Conservation (phyloP, 2,113 vertebrate species). For the Leptosomus discolor region DNA sequence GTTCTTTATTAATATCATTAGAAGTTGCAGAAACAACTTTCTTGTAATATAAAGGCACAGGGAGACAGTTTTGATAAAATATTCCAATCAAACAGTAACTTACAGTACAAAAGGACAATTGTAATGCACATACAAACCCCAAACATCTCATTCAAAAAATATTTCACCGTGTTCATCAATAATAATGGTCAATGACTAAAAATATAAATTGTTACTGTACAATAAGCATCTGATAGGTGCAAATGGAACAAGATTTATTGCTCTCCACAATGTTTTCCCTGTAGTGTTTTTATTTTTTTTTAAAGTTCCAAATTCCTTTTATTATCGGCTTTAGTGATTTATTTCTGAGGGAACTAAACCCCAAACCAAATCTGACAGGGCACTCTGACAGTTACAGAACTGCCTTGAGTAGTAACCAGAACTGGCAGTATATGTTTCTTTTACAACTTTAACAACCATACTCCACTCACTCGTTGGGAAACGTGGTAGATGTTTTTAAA, state of each 20-base stretch:
- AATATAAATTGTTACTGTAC: constrained; percentile 80
- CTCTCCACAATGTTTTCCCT: constrained; percentile 83
- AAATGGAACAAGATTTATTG: constrained; percentile 88
- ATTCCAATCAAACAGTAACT: constrained; percentile 86
- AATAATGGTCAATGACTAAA: constrained; percentile 79
- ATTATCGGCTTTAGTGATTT: constrained; percentile 29
- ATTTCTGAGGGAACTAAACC: constrained; percentile 55
- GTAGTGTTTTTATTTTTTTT: constrained; percentile 47
- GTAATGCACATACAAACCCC: constrained; percentile 91
- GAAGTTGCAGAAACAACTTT: constrained; percentile 98
- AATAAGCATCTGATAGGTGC: constrained; percentile 79
- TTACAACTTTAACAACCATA: constrained; percentile 36
- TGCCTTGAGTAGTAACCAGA: constrained; percentile 48
- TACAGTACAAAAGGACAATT: constrained; percentile 97
- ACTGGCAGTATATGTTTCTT: constrained; percentile 53
- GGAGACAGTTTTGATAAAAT: constrained; percentile 95
- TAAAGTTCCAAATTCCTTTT: constrained; percentile 65
- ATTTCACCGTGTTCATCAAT: constrained; percentile 71
- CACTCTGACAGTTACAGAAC: constrained; percentile 45
- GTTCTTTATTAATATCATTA: constrained; percentile 96
- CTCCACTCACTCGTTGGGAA: constrained; percentile 27
- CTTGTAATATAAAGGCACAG: constrained; percentile 98
- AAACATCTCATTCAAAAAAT: constrained; percentile 82
- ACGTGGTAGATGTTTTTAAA: neutral
- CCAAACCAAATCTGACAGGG: constrained; percentile 51